Conservation (phyloP, 2,113 vertebrate genomes). For the Thryonomys swinderianus region DNA sequence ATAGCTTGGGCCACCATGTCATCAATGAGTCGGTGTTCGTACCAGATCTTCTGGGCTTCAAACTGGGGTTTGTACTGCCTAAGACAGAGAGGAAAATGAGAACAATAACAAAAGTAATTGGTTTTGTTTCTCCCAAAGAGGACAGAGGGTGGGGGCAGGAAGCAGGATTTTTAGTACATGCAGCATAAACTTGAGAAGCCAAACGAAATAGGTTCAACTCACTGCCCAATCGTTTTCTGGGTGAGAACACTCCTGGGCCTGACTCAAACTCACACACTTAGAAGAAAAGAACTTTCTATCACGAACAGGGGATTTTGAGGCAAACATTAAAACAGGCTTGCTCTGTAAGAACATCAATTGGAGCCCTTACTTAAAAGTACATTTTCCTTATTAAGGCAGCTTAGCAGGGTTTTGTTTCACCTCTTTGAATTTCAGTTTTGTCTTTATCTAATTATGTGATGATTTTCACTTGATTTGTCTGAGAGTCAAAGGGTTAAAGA, state of each 20-base stretch:
- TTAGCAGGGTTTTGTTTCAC: neutral
- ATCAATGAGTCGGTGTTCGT: conserved; percentile 98
- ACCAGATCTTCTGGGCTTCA: conserved; percentile 96
- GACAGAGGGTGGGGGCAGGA: neutral
- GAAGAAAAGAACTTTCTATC: neutral
- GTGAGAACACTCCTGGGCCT: neutral
- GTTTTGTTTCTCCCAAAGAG: neutral
- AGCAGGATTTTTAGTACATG: neutral
- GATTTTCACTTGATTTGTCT: neutral
- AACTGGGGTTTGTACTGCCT: conserved; percentile 95
- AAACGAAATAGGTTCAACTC: neutral
- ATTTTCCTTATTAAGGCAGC: neutral
- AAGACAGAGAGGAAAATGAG: conserved; percentile 32
- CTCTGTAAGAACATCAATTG: neutral
- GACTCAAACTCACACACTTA: neutral
- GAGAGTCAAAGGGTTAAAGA: conserved; percentile 11
- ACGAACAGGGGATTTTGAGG: neutral
- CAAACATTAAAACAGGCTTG: conserved; percentile 3
- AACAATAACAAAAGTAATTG: neutral
- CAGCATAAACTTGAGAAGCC: neutral
- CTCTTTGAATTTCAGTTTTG: conserved; percentile 26
- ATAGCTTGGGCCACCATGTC: conserved; percentile 99
- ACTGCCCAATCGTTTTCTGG: neutral
- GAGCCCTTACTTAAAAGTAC: neutral
- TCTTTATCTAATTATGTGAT: neutral